Evolutionary conservation across 2,888 invertebrate genomes (phyloP).

Genomic region (Emmelina monodactyla): DNA sequence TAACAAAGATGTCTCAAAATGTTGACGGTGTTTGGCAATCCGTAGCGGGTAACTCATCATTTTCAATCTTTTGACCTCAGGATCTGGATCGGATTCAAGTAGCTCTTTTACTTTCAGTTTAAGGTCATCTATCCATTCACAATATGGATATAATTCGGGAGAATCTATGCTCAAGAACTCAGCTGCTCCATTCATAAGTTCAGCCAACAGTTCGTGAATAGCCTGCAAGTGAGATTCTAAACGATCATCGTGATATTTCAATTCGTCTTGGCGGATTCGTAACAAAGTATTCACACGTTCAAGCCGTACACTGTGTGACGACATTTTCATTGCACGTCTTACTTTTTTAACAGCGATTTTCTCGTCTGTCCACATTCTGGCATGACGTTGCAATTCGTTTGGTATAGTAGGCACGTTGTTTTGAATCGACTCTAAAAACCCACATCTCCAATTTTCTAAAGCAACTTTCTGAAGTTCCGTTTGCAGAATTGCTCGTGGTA

Average conservation of each 20-base stretch:
- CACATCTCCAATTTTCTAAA: conserved; percentile 40
- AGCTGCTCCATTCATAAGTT: conserved; percentile 26
- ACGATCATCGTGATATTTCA: conserved; percentile 33
- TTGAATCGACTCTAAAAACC: conserved; percentile 43
- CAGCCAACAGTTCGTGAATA: conserved; percentile 26
- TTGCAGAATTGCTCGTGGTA: conserved; percentile 32
- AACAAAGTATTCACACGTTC: conserved; percentile 35
- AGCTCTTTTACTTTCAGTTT: conserved; percentile 11
- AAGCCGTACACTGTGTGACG: conserved; percentile 34
- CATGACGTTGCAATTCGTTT: conserved; percentile 31
- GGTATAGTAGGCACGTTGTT: conserved; percentile 29
- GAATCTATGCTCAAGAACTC: conserved; percentile 27
- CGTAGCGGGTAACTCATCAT: conserved; percentile 39
- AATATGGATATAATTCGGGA: conserved; percentile 34
- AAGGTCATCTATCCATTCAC: conserved; percentile 27
- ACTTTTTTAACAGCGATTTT: conserved; percentile 27
- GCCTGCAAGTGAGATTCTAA: conserved; percentile 39
- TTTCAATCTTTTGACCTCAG: conserved; percentile 32
- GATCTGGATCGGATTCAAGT: conserved; percentile 15
- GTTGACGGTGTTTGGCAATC: conserved; percentile 27
- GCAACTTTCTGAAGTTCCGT: conserved; percentile 35
- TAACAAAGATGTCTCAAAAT: conserved; percentile 36
- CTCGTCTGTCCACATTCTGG: conserved; percentile 37
- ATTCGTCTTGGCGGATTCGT: conserved; percentile 29
- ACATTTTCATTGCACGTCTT: conserved; percentile 37